Evolutionary conservation across 2,888 invertebrate genomes (phyloP).

Genomic region (Diploptera punctata): DNA sequence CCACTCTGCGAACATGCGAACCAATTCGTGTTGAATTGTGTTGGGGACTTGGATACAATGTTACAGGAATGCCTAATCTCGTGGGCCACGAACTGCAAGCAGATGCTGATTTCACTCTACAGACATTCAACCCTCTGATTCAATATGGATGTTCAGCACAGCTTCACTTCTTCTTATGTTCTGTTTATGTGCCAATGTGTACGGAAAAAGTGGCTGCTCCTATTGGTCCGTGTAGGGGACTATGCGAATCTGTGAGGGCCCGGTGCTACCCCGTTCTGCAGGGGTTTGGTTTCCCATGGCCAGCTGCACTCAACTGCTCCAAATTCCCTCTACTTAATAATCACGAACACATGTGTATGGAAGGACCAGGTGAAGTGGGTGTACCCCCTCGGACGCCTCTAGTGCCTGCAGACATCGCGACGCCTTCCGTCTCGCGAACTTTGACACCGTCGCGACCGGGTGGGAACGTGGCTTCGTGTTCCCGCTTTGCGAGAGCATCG

Average conservation of each 20-base stretch:
- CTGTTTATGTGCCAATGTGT: conserved; percentile 96
- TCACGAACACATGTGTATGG: conserved; percentile 96
- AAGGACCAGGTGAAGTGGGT: conserved; percentile 74
- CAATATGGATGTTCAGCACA: conserved; percentile 91
- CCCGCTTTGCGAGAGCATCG: conserved; percentile 62
- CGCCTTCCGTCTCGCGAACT: conserved; percentile 37
- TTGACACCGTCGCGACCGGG: conserved; percentile 48
- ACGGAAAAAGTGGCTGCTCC: conserved; percentile 89
- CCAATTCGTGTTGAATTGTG: conserved; percentile 88
- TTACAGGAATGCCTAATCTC: conserved; percentile 93
- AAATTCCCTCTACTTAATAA: conserved; percentile 91
- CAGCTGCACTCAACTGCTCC: conserved; percentile 85
- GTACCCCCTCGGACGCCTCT: conserved; percentile 71
- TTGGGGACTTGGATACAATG: conserved; percentile 88
- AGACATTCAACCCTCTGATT: conserved; percentile 89
- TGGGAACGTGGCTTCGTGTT: conserved; percentile 50
- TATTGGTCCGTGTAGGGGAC: conserved; percentile 90
- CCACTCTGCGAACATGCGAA: conserved; percentile 70
- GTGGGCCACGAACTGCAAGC: conserved; percentile 87
- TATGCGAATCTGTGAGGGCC: conserved; percentile 86
- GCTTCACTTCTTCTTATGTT: conserved; percentile 88
- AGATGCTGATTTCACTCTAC: conserved; percentile 87
- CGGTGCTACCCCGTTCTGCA: conserved; percentile 88
- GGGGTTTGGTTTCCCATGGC: conserved; percentile 94
- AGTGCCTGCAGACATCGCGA: conserved; percentile 61